These are phyloP conservation scores for Zeuzera pyrina DNA, from an alignment of 2,888 invertebrate genomes.

Conservation along the genomic window DNA sequence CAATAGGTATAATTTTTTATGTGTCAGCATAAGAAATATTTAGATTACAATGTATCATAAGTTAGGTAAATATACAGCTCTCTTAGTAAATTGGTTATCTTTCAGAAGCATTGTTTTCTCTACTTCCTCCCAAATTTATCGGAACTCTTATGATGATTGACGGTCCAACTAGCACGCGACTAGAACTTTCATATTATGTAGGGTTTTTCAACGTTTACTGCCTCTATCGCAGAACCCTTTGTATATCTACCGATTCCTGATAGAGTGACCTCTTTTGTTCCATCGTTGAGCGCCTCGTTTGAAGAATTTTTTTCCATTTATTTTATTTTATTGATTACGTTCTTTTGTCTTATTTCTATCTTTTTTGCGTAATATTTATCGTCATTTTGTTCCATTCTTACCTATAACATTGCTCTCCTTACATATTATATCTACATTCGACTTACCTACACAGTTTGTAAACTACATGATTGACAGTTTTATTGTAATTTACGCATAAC, in stretches of 20 bases:
- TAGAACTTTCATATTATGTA: slow-evolving; percentile 7
- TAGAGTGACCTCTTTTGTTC: slow-evolving; percentile 1
- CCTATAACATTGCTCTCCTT: no score
- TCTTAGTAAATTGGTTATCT: slow-evolving; percentile 1
- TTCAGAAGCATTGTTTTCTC: slow-evolving; percentile 8
- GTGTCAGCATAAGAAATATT: no score
- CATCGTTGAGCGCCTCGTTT: background rate
- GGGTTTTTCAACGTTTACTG: slow-evolving; percentile 1
- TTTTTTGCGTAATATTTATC: no score
- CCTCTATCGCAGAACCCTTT: slow-evolving; percentile 5
- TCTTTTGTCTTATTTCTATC: no score
- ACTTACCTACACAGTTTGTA: no score
- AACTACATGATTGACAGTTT: no score
- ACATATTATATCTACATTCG: no score
- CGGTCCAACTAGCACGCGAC: slow-evolving; percentile 5
- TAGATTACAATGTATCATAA: no score
- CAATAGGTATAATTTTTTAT: no score
- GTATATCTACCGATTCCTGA: slow-evolving; percentile 1
- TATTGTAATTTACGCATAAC: no score
- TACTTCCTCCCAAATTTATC: slow-evolving; percentile 9
- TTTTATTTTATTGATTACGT: no score
- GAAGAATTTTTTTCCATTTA: background rate
- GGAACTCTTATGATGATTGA: slow-evolving; percentile 10
- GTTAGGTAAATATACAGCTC: background rate
- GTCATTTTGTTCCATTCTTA: no score